phyloP scores from a whole-genome alignment of 2,113 vertebrate species.

The Salvelinus sp. region DNA sequence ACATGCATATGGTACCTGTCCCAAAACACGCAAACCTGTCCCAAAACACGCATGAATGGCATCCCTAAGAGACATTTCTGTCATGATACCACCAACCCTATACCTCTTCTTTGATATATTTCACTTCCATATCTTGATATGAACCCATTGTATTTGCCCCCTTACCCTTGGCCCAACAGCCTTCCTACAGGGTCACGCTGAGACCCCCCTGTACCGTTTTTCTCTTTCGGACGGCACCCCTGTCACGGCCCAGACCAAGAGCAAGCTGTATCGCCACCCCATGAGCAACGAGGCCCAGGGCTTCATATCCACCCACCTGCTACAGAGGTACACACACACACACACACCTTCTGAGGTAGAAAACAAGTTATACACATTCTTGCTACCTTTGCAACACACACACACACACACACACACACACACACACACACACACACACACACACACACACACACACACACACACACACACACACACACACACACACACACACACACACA shows the following conservation, averaged over 20 bases:
- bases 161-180: constrained; percentile 65
- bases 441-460: constrained; percentile 13
- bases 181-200: constrained; percentile 89
- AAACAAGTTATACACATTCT: not conserved
- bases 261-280: constrained; percentile 89
- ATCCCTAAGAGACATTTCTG: not conserved
- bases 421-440: constrained; percentile 1
- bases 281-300: constrained; percentile 89
- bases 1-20: not conserved
- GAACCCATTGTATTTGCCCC: not conserved
- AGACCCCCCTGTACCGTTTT: constrained; percentile 93
- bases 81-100: too few species aligned
- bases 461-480: constrained; percentile 8
- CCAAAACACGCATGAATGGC: not conserved
- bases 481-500: not conserved
- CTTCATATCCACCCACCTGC: constrained; percentile 94
- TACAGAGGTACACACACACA: constrained; percentile 80
- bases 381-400: not conserved
- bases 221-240: constrained; percentile 94
- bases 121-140: not conserved
- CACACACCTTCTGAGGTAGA: not conserved
- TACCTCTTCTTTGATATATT: not conserved
- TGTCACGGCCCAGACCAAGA: constrained; percentile 95
- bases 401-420: constrained; percentile 3
- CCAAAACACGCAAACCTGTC: not conserved